These are phyloP conservation scores for Oreocharis arfaki DNA, from an alignment of 2,113 vertebrate genomes.

Conservation along the genomic window DNA sequence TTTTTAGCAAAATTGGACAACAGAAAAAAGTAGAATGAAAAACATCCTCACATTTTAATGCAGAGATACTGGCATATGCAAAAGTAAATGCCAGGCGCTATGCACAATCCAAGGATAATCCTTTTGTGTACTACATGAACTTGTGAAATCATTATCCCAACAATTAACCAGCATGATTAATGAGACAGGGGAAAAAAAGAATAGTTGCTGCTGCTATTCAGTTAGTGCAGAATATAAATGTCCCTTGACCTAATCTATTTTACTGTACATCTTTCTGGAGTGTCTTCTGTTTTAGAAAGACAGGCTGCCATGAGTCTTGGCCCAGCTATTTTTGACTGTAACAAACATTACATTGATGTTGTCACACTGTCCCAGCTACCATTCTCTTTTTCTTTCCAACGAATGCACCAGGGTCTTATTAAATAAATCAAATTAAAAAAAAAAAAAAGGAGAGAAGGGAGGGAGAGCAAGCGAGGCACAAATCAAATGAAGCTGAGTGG, in stretches of 20 bases:
- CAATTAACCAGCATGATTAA: constrained; percentile 51
- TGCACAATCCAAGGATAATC: background rate
- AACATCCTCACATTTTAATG: constrained; percentile 17
- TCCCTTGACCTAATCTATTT: background rate
- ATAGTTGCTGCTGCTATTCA: background rate
- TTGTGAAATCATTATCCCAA: constrained; percentile 47
- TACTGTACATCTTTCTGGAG: background rate
- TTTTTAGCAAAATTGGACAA: constrained; percentile 3
- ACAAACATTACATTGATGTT: background rate
- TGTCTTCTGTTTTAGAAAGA: background rate
- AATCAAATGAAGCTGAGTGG: background rate
- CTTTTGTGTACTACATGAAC: constrained; percentile 37
- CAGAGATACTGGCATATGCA: background rate
- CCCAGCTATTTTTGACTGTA: background rate
- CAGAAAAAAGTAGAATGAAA: constrained; percentile 8
- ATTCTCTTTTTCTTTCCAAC: background rate
- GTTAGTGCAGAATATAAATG: background rate
- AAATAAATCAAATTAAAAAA: constrained; percentile 1
- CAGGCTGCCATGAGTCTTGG: background rate
- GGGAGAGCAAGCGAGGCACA: background rate
- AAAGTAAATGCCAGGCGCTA: background rate
- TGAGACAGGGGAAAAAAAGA: background rate
- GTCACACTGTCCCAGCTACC: background rate
- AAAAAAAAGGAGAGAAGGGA: too few species aligned
- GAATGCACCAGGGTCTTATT: constrained; percentile 1